Evolutionary conservation across 2,113 vertebrate species (phyloP).

Genomic region (Oryzias curvinotus): DNA sequence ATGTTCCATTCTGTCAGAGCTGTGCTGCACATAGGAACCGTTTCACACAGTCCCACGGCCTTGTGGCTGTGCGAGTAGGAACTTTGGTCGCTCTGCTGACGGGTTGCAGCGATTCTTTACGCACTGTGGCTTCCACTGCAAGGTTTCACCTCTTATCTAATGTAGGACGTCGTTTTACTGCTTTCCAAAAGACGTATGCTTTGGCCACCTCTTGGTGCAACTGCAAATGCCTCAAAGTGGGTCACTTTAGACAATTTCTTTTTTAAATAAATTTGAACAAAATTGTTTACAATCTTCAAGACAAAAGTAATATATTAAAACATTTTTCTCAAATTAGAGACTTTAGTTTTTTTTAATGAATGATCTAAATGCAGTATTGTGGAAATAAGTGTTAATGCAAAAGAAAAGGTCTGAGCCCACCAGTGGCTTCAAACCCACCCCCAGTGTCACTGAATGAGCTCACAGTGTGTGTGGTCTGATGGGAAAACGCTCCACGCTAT

Average conservation of each 20-base stretch:
- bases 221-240: background rate
- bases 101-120: conserved; percentile 20
- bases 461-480: conserved; percentile 58
- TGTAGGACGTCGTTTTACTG: background rate
- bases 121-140: conserved; percentile 12
- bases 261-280: background rate
- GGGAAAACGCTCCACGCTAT: conserved; percentile 12
- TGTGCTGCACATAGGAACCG: conserved; percentile 56
- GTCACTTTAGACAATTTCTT: background rate
- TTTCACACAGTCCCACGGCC: conserved; percentile 61
- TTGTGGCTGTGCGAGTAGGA: conserved; percentile 54
- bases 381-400: conserved; percentile 34
- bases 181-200: background rate
- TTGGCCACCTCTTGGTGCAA: background rate
- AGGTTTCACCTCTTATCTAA: background rate
- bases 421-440: conserved; percentile 44
- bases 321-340: background rate
- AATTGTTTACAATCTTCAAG: no score
- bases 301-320: no score
- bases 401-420: conserved; percentile 46
- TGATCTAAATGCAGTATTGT: conserved; percentile 23
- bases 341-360: conserved; percentile 13
- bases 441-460: conserved; percentile 13
- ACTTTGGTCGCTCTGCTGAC: conserved; percentile 42
- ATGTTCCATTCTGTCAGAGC: conserved; percentile 73